Percentiles rank a stretch among this genome's conserved stretches.
phyloP scores from a whole-genome alignment of 2,888 invertebrate genomes.

The Listrodromus nycthemerus region DNA sequence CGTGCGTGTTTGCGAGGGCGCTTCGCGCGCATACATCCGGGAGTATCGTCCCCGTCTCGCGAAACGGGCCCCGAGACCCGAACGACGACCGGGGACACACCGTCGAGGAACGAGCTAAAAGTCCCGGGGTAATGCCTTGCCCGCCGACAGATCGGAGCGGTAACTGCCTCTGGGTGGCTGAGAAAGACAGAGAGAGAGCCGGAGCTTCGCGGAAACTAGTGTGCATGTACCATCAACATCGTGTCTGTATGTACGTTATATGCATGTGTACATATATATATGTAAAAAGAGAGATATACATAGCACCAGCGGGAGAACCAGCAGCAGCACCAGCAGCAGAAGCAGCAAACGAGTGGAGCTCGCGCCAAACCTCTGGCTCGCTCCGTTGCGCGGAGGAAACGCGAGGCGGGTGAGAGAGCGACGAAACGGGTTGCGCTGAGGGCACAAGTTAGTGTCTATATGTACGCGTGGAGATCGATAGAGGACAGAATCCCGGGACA shows the following conservation, averaged over 20 bases:
- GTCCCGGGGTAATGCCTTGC: conserved; percentile 58
- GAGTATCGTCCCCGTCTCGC: not conserved
- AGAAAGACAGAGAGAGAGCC: conserved; percentile 49
- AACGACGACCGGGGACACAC: conserved; percentile 39
- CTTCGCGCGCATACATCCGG: not conserved
- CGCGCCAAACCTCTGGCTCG: conserved; percentile 60
- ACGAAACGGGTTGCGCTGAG: conserved; percentile 76
- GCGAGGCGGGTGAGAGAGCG: conserved; percentile 47
- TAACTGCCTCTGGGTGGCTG: conserved; percentile 28
- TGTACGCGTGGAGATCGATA: conserved; percentile 81
- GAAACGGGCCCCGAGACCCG: not conserved
- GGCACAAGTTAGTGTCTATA: conserved; percentile 83
- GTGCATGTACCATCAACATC: conserved; percentile 19
- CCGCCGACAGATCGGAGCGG: conserved; percentile 52
- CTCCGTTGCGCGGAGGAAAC: conserved; percentile 28
- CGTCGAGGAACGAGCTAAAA: conserved; percentile 51
- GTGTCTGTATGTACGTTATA: not conserved
- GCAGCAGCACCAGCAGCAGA: conserved; percentile 10
- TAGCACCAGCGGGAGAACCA: conserved; percentile 55
- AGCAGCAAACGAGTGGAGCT: conserved; percentile 62
- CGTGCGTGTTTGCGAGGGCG: conserved; percentile 34
- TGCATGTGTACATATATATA: not conserved
- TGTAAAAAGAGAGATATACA: conserved; percentile 54
- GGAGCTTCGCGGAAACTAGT: conserved; percentile 15
- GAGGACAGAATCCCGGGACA: conserved; percentile 84